Conservation (phyloP, 2,888 invertebrate genomes). For the Linyphia triangularis region DNA sequence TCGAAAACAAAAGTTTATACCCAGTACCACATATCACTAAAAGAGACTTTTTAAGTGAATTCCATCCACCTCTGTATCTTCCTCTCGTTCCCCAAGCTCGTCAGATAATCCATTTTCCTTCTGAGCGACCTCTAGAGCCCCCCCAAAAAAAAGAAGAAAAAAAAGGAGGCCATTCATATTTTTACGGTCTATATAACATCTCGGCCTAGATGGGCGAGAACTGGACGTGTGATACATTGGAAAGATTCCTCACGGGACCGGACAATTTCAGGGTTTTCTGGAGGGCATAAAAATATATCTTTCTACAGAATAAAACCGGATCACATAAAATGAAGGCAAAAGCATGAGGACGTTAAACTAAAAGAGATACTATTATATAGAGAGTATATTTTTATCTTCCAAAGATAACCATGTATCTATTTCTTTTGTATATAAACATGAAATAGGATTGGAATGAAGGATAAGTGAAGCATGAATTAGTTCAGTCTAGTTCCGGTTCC, state of each 20-base stretch:
- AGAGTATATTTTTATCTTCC: background rate
- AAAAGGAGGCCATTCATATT: constrained; percentile 51
- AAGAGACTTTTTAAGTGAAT: no score
- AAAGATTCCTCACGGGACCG: constrained; percentile 15
- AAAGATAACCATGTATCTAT: background rate
- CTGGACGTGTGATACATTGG: constrained; percentile 50
- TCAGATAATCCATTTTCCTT: constrained; percentile 33
- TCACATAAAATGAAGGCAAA: constrained; percentile 19
- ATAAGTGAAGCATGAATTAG: no score
- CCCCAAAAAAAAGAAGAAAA: no score
- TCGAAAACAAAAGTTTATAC: no score
- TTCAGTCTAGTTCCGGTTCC: no score
- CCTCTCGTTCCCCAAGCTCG: background rate
- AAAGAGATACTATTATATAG: background rate
- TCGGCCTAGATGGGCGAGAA: constrained; percentile 33
- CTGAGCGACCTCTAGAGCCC: background rate
- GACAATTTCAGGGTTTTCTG: constrained; percentile 36
- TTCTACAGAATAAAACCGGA: constrained; percentile 8
- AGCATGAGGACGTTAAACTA: background rate
- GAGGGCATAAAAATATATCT: constrained; percentile 46
- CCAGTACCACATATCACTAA: no score
- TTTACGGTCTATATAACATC: constrained; percentile 61
- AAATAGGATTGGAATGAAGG: background rate
- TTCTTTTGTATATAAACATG: no score
- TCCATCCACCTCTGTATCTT: no score